Conservation (phyloP, 2,888 invertebrate species). For the Stegana nigrithorax region DNA sequence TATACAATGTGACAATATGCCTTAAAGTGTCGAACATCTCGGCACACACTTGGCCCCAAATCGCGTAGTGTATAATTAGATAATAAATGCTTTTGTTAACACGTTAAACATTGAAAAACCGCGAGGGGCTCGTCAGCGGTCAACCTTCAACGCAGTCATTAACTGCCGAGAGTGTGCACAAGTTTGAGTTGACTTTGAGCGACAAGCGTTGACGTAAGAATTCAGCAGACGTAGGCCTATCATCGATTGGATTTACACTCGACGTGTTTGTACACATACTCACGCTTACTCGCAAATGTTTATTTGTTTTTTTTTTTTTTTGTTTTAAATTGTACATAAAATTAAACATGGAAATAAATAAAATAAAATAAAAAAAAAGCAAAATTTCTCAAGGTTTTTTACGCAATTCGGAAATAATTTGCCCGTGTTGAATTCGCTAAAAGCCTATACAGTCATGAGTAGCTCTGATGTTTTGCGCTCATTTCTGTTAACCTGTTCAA, state of each 20-base stretch:
- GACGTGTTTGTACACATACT: background rate
- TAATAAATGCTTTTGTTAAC: no score
- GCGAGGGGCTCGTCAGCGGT: background rate
- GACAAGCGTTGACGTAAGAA: background rate
- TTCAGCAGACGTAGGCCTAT: slow-evolving; percentile 3
- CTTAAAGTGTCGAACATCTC: no score
- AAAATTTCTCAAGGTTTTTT: slow-evolving; percentile 11
- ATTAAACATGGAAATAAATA: background rate
- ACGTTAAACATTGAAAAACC: no score
- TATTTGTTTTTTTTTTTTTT: background rate
- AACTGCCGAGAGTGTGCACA: no score
- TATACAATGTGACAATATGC: no score
- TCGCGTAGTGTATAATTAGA: no score
- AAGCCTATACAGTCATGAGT: background rate
- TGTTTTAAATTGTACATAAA: background rate
- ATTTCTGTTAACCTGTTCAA: slow-evolving; percentile 5
- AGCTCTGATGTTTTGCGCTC: no score
- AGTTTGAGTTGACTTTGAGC: no score
- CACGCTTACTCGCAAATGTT: background rate
- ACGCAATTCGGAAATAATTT: slow-evolving; percentile 10
- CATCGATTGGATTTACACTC: no score
- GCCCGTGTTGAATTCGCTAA: background rate
- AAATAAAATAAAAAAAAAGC: slow-evolving; percentile 1
- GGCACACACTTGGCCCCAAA: no score
- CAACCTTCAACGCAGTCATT: background rate